Evolutionary conservation across 2,113 vertebrate species (phyloP).

Genomic region (Entomyzon cyanotis): DNA sequence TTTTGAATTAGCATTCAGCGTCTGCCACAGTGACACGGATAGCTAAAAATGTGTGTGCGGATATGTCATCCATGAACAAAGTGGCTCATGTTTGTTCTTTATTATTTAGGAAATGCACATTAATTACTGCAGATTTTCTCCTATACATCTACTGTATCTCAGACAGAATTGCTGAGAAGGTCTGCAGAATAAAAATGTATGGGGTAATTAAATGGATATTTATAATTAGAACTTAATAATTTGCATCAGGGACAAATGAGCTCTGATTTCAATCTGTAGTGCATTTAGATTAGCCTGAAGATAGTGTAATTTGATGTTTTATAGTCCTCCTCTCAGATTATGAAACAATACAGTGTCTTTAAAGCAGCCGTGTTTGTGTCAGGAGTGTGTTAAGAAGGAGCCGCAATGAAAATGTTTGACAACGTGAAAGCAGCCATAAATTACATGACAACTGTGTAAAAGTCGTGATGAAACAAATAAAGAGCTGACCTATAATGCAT

Average conservation of each 20-base stretch:
- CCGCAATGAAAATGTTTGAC: conserved; percentile 81
- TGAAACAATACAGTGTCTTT: conserved; percentile 76
- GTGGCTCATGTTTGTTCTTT: conserved; percentile 70
- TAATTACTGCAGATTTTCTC: conserved; percentile 75
- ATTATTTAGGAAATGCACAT: conserved; percentile 75
- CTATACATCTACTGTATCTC: conserved; percentile 58
- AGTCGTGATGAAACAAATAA: conserved; percentile 84
- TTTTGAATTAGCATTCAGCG: conserved; percentile 46
- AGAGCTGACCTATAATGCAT: conserved; percentile 79
- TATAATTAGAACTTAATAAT: conserved; percentile 89
- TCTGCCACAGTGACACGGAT: not conserved
- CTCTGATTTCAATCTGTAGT: conserved; percentile 82
- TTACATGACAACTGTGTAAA: conserved; percentile 82
- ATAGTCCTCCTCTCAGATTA: conserved; percentile 80
- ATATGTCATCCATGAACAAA: conserved; percentile 67
- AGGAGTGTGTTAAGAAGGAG: conserved; percentile 68
- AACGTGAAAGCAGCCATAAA: conserved; percentile 81
- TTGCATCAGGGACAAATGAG: conserved; percentile 84
- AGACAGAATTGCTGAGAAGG: conserved; percentile 77
- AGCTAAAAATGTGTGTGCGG: conserved; percentile 45
- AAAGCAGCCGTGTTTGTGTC: conserved; percentile 67
- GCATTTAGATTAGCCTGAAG: conserved; percentile 80
- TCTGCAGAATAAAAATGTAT: conserved; percentile 79
- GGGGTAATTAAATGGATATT: conserved; percentile 83
- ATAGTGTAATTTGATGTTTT: conserved; percentile 79